Conservation (phyloP, 2,888 invertebrate species). For the Atrina japonica region DNA sequence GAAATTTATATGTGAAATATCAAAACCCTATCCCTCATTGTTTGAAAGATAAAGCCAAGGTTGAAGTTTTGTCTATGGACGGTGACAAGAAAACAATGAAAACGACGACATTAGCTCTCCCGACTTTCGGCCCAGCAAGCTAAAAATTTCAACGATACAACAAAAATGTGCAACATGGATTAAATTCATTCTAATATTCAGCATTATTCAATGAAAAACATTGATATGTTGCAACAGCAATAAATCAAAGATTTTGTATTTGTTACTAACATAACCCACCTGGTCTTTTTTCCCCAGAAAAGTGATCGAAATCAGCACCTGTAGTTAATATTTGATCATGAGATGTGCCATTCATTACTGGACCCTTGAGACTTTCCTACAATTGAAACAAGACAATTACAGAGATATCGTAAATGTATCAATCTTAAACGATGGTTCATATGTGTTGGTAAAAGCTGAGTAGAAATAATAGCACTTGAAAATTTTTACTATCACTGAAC, state of each 20-base stretch:
- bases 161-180: neutral
- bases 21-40: neutral
- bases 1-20: conserved; percentile 4
- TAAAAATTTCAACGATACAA: neutral
- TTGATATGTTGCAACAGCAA: too few species aligned
- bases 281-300: conserved; percentile 13
- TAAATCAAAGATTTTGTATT: too few species aligned
- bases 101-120: neutral
- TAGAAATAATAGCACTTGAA: too few species aligned
- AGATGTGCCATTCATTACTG: conserved; percentile 69
- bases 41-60: neutral
- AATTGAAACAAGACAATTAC: neutral
- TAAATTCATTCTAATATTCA: too few species aligned
- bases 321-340: conserved; percentile 65
- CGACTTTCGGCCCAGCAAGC: neutral
- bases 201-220: too few species aligned
- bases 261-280: too few species aligned
- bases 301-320: conserved; percentile 68
- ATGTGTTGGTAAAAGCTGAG: too few species aligned
- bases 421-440: too few species aligned
- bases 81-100: neutral
- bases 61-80: neutral
- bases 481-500: too few species aligned
- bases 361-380: conserved; percentile 72
- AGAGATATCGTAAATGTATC: too few species aligned